phyloP scores from a whole-genome alignment of 2,113 vertebrate species.

The Corythaixoides concolor region DNA sequence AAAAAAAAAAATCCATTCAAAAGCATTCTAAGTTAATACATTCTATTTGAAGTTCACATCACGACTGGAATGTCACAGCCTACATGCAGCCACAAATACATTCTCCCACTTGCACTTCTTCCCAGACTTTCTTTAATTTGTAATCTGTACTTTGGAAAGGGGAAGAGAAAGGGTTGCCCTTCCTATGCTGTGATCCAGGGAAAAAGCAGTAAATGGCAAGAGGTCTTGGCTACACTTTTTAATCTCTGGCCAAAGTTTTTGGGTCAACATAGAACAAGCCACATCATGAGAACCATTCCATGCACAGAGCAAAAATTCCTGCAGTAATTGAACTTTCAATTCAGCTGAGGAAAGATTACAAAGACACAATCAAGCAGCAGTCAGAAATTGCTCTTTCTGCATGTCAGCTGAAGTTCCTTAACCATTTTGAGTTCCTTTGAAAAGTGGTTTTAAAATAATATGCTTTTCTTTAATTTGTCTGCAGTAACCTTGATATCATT shows the following conservation, averaged over 20 bases:
- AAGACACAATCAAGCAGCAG: background rate
- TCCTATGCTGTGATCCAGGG: background rate
- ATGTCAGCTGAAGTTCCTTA: background rate
- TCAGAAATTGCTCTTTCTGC: background rate
- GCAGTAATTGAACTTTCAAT: background rate
- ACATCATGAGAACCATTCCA: background rate
- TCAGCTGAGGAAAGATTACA: background rate
- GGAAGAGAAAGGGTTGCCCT: background rate
- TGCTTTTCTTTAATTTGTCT: background rate
- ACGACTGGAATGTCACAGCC: background rate
- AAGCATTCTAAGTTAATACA: background rate
- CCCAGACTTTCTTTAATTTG: background rate
- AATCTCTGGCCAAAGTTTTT: background rate
- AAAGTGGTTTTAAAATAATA: background rate
- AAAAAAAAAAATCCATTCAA: background rate
- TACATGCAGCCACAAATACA: background rate
- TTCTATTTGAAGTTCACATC: background rate
- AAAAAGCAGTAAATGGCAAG: background rate
- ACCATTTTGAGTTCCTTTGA: slow-evolving; percentile 2
- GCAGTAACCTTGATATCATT: background rate
- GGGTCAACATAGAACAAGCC: background rate
- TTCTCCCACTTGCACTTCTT: background rate
- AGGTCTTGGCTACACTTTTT: background rate
- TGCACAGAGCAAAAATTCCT: background rate
- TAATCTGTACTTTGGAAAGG: background rate